phyloP scores from a whole-genome alignment of 2,113 vertebrate genomes.

The Odocoileus hemionus region DNA sequence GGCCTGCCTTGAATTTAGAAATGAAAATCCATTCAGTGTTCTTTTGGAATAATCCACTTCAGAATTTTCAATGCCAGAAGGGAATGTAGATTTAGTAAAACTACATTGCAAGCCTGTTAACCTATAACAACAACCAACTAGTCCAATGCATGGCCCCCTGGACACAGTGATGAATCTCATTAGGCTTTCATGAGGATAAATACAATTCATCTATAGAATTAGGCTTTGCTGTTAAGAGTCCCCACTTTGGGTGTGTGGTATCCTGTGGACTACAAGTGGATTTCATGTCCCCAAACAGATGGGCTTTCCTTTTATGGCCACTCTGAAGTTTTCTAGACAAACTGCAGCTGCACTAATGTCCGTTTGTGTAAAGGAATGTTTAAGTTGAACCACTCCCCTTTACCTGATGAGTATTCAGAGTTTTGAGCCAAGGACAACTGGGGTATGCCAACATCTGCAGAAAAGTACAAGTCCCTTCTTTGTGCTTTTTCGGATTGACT shows the following conservation, averaged over 20 bases:
- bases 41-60: conserved; percentile 40
- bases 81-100: conserved; percentile 51
- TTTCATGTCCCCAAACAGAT: conserved; percentile 73
- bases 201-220: conserved; percentile 65
- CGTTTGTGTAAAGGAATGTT: conserved; percentile 65
- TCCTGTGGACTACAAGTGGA: conserved; percentile 65
- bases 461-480: not conserved
- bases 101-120: conserved; percentile 57
- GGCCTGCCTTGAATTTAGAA: conserved; percentile 37
- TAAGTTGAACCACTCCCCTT: conserved; percentile 50
- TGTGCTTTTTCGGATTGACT: conserved; percentile 4
- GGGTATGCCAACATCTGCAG: conserved; percentile 37
- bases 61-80: conserved; percentile 18
- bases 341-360: conserved; percentile 59
- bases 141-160: conserved; percentile 1
- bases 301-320: conserved; percentile 69
- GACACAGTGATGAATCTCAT: conserved; percentile 14
- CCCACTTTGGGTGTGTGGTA: conserved; percentile 55
- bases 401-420: conserved; percentile 62
- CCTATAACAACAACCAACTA: conserved; percentile 21
- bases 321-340: conserved; percentile 63
- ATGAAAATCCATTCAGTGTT: conserved; percentile 44
- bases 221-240: conserved; percentile 53
- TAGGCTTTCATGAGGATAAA: conserved; percentile 64
- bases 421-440: conserved; percentile 34